phyloP scores from a whole-genome alignment of 2,113 vertebrate genomes.

The Isurus oxyrinchus region DNA sequence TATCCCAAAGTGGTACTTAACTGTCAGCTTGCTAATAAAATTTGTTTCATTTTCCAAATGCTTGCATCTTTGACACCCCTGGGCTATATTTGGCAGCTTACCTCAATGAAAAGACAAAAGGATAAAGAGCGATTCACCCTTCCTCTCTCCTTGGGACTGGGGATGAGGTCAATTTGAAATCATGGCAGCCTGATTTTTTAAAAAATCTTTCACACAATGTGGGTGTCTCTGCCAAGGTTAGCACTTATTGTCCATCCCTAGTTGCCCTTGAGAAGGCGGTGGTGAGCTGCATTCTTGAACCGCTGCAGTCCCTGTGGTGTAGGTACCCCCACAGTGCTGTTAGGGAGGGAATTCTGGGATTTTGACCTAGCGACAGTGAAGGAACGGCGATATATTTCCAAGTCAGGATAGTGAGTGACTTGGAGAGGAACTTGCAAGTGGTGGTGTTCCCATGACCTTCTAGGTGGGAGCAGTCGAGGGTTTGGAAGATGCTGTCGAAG shows the following conservation, averaged over 20 bases:
- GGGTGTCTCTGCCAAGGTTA: neutral
- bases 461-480: no score
- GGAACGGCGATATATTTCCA: neutral
- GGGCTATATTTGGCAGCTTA: neutral
- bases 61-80: neutral
- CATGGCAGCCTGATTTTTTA: neutral
- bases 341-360: neutral
- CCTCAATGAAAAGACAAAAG: neutral
- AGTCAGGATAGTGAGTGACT: no score
- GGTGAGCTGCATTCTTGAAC: neutral
- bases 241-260: neutral
- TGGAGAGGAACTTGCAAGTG: no score
- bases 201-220: neutral
- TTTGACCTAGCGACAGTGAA: neutral
- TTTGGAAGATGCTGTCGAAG: no score
- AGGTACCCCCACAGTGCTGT: neutral
- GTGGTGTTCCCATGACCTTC: no score
- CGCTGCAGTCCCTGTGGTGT: neutral
- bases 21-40: neutral
- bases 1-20: slow-evolving; percentile 2
- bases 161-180: neutral
- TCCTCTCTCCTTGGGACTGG: neutral
- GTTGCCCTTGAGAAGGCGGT: neutral
- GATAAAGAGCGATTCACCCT: neutral
- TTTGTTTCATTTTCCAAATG: neutral